These are phyloP conservation scores for Sphaerodactylus townsendi DNA, from an alignment of 2,113 vertebrate genomes.

Conservation along the genomic window DNA sequence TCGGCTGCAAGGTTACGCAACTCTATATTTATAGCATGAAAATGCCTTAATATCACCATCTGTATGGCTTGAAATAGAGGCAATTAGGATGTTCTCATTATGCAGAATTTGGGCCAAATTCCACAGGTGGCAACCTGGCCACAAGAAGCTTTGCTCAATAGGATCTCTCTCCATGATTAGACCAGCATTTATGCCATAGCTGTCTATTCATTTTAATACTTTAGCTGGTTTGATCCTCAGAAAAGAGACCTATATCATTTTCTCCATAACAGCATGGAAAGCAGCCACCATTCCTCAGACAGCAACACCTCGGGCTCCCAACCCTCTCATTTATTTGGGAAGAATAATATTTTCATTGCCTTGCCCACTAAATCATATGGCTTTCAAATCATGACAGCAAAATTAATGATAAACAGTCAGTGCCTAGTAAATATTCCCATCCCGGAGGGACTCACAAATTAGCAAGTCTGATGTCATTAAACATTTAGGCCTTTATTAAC, in stretches of 20 bases:
- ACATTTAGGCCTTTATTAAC: not conserved
- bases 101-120: not conserved
- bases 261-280: not conserved
- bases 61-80: not conserved
- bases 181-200: not conserved
- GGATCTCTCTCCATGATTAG: not conserved
- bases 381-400: conserved; percentile 44
- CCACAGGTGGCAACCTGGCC: not conserved
- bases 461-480: conserved; percentile 12
- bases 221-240: not conserved
- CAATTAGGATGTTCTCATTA: not conserved
- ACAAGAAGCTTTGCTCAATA: not conserved
- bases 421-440: conserved; percentile 29
- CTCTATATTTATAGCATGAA: not conserved
- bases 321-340: not conserved
- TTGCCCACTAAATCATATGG: conserved; percentile 23
- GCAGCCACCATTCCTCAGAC: not conserved
- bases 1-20: not conserved
- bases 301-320: not conserved
- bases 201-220: not conserved
- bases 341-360: conserved; percentile 29
- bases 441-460: not conserved
- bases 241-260: not conserved
- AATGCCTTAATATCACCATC: not conserved
- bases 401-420: conserved; percentile 38